Evolutionary conservation across 2,113 vertebrate species (phyloP).

Genomic region (Plecotus auritus): DNA sequence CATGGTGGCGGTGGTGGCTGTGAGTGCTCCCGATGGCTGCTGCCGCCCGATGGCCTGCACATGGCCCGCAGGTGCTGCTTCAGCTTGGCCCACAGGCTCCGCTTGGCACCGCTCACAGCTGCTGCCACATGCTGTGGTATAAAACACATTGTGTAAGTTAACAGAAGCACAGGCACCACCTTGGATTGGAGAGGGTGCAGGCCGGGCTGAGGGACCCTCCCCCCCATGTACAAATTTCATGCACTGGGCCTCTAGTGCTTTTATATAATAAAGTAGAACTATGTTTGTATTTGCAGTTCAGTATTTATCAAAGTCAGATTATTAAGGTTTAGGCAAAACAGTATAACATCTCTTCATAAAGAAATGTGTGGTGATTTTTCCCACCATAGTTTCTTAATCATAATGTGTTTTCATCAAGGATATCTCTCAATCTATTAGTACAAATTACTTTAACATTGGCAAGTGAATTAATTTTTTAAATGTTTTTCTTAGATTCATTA

Average conservation of each 20-base stretch:
- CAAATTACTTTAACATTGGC: neutral
- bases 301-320: neutral
- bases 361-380: neutral
- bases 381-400: neutral
- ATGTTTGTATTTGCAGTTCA: neutral
- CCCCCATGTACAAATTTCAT: too few species aligned
- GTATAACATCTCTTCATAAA: neutral
- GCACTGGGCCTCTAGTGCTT: neutral
- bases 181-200: too few species aligned
- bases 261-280: neutral
- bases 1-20: too few species aligned
- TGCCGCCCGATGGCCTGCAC: too few species aligned
- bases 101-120: too few species aligned
- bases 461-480: neutral
- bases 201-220: too few species aligned
- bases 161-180: too few species aligned
- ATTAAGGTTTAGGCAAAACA: conserved; percentile 20
- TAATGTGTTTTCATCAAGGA: neutral
- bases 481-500: neutral
- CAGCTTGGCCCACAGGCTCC: too few species aligned
- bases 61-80: too few species aligned
- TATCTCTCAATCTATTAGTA: neutral
- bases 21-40: too few species aligned
- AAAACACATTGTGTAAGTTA: too few species aligned
- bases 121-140: too few species aligned